phyloP scores from a whole-genome alignment of 2,888 invertebrate species.

The Pseudeuparius sepicola region DNA sequence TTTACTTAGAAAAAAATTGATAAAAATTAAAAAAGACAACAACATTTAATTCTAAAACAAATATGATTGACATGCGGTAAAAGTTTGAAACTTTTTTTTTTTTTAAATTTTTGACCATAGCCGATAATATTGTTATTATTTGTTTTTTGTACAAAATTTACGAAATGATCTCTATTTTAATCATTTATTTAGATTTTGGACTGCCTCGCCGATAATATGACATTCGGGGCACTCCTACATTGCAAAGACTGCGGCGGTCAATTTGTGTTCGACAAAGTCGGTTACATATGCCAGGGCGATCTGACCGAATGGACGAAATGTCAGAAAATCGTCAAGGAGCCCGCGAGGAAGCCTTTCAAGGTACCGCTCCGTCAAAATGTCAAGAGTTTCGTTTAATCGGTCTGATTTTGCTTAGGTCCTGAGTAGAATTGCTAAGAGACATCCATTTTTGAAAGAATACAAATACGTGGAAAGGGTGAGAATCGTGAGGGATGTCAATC shows the following conservation, averaged over 20 bases:
- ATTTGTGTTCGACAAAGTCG: conserved; percentile 54
- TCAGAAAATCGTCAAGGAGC: conserved; percentile 54
- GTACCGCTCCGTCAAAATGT: background rate
- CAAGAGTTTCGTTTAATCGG: no score
- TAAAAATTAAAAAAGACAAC: no score
- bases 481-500: conserved; percentile 45
- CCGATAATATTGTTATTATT: no score
- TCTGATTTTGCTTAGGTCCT: no score
- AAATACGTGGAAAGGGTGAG: conserved; percentile 50
- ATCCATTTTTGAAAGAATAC: conserved; percentile 49
- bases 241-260: conserved; percentile 77
- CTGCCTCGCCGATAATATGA: conserved; percentile 71
- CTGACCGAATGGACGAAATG: conserved; percentile 89
- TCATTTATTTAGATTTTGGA: conserved; percentile 56
- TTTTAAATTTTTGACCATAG: no score
- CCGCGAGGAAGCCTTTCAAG: conserved; percentile 58
- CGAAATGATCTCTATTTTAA: no score
- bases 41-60: no score
- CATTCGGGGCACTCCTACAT: conserved; percentile 71
- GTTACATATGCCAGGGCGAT: conserved; percentile 70
- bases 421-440: conserved; percentile 42
- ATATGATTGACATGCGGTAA: no score
- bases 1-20: no score
- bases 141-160: no score
- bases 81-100: no score